Evolutionary conservation across 2,113 vertebrate genomes (phyloP).

Genomic region (Halcyon senegalensis): DNA sequence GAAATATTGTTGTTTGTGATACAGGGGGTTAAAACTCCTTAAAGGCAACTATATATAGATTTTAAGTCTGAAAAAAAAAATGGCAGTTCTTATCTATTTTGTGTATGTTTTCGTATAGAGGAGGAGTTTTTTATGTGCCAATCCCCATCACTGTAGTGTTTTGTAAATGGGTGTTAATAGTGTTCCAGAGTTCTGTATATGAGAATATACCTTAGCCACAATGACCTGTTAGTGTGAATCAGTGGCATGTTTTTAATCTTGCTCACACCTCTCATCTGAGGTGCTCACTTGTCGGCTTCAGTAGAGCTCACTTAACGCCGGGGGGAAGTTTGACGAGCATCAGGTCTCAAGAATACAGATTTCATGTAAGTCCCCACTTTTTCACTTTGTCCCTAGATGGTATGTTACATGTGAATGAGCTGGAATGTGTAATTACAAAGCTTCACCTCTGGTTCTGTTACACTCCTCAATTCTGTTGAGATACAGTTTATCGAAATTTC

Average conservation of each 20-base stretch:
- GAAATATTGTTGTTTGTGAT: conserved; percentile 68
- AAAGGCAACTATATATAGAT: conserved; percentile 73
- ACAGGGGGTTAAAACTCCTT: conserved; percentile 73
- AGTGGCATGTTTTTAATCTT: conserved; percentile 35
- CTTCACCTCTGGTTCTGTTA: background rate
- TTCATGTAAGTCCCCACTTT: conserved; percentile 34
- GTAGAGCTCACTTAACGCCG: background rate
- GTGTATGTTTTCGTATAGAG: conserved; percentile 71
- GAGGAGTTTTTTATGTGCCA: conserved; percentile 71
- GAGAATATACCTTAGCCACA: conserved; percentile 64
- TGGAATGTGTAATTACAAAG: conserved; percentile 24
- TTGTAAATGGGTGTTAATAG: conserved; percentile 70
- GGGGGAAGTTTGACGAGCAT: background rate
- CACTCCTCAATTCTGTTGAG: background rate
- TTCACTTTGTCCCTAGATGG: conserved; percentile 7
- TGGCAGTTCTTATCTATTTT: conserved; percentile 64
- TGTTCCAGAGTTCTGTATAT: conserved; percentile 70
- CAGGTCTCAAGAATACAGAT: conserved; percentile 18
- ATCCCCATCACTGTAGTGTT: conserved; percentile 73
- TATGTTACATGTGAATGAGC: conserved; percentile 23
- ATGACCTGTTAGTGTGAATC: conserved; percentile 62
- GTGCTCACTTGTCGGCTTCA: background rate
- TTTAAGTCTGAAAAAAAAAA: conserved; percentile 51
- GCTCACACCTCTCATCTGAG: background rate
- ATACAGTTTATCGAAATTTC: conserved; percentile 9